These are phyloP conservation scores for Gymnorhina tibicen DNA, from an alignment of 2,113 vertebrate species.

Conservation along the genomic window DNA sequence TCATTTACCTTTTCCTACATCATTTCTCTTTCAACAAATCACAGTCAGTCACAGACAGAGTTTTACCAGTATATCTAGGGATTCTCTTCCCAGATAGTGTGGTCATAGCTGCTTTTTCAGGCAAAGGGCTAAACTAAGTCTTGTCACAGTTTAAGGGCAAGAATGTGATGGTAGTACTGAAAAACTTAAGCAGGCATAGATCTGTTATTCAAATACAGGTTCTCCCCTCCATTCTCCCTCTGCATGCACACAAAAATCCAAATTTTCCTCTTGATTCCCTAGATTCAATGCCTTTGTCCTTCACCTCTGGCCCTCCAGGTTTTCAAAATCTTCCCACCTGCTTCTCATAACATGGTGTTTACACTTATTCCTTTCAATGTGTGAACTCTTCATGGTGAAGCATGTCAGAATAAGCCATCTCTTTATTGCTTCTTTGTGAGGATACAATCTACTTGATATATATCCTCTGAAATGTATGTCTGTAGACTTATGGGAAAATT, in stretches of 20 bases:
- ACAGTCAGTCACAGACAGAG: background rate
- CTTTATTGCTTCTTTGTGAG: slow-evolving; percentile 58
- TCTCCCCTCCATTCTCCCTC: background rate
- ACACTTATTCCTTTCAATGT: background rate
- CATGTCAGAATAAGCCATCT: background rate
- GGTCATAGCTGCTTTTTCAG: background rate
- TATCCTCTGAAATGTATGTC: slow-evolving; percentile 64
- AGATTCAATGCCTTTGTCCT: background rate
- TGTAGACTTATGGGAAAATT: slow-evolving; percentile 74
- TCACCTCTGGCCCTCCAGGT: background rate
- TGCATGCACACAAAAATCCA: background rate
- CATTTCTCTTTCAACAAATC: background rate
- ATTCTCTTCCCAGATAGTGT: background rate
- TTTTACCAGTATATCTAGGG: background rate
- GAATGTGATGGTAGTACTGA: background rate
- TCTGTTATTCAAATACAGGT: background rate
- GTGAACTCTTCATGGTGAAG: background rate
- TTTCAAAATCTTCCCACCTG: background rate
- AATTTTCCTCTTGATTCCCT: background rate
- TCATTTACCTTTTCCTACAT: background rate
- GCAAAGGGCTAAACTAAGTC: background rate
- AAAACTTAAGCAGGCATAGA: background rate
- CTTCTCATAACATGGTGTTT: background rate
- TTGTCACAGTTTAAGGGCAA: background rate
- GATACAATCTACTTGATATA: slow-evolving; percentile 60